Conservation (phyloP, 2,797 vertebrate species). For the Gambelia wislizenii region DNA sequence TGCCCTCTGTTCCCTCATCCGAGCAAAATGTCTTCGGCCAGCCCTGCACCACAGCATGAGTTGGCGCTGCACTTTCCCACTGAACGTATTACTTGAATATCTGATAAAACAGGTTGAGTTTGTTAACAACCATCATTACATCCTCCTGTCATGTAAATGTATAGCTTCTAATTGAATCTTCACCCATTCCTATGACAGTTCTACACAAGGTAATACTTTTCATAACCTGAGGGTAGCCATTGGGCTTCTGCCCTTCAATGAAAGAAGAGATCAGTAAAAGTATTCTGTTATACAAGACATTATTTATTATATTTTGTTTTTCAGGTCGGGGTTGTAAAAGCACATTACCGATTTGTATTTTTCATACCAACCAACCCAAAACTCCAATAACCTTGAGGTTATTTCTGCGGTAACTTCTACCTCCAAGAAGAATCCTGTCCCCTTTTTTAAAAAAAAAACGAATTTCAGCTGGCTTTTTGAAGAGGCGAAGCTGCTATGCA, state of each 20-base stretch:
- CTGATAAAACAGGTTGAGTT: not conserved
- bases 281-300: not conserved
- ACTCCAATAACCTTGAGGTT: not conserved
- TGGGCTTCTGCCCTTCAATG: not conserved
- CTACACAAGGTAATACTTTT: not conserved
- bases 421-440: not conserved
- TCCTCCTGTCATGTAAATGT: not conserved
- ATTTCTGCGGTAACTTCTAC: not conserved
- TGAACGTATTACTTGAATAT: not conserved
- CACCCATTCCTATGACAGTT: not conserved
- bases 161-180: not conserved
- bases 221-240: not conserved
- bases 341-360: not conserved
- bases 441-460: too few species aligned
- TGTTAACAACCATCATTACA: not conserved
- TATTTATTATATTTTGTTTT: not conserved
- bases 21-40: not conserved
- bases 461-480: too few species aligned
- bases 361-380: not conserved
- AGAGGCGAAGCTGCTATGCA: too few species aligned
- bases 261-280: not conserved
- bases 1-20: too few species aligned
- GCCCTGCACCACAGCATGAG: not conserved
- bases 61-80: not conserved
- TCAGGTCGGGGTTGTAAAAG: too few species aligned